A percentile compares a stretch with the other conserved stretches of the same genome.
phyloP scores from a whole-genome alignment of 2,113 vertebrate genomes.

The Gambusia holbrooki region DNA sequence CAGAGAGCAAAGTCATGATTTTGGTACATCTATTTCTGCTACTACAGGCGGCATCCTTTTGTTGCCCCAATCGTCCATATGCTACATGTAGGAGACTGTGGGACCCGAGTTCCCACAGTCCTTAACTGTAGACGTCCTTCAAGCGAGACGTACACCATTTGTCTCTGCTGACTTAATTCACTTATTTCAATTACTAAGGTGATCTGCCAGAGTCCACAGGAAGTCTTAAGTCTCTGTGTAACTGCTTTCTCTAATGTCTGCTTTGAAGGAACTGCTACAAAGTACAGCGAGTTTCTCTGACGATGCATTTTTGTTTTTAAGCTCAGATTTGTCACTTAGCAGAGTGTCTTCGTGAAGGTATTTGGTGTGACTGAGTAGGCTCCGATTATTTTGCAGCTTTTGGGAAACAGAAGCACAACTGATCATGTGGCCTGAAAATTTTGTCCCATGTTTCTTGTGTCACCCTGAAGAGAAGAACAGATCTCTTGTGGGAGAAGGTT shows the following conservation, averaged over 20 bases:
- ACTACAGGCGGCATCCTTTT: constrained; percentile 53
- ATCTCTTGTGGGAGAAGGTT: constrained; percentile 70
- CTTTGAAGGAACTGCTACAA: constrained; percentile 13
- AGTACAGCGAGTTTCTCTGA: not conserved
- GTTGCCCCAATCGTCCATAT: constrained; percentile 55
- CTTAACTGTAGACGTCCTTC: constrained; percentile 49
- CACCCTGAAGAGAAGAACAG: constrained; percentile 58
- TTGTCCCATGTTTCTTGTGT: constrained; percentile 52
- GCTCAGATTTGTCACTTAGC: constrained; percentile 16
- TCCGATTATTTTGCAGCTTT: constrained; percentile 1
- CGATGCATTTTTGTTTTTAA: constrained; percentile 3
- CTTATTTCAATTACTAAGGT: constrained; percentile 56
- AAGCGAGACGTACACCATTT: constrained; percentile 46
- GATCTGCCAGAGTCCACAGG: constrained; percentile 39
- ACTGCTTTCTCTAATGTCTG: constrained; percentile 19
- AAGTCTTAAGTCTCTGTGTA: constrained; percentile 41
- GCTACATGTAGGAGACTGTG: constrained; percentile 45
- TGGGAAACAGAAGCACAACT: constrained; percentile 19
- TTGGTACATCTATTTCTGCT: constrained; percentile 63
- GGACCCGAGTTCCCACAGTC: constrained; percentile 60
- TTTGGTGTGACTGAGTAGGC: constrained; percentile 13
- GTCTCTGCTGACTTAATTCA: constrained; percentile 53
- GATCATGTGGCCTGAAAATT: constrained; percentile 25
- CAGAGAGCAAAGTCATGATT: constrained; percentile 53
- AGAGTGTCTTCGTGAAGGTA: constrained; percentile 34